Evolutionary conservation across 2,797 vertebrate genomes (phyloP), one percentile per base, ranked within the genome.

Genomic region (Cheirogaleus major): DNA sequence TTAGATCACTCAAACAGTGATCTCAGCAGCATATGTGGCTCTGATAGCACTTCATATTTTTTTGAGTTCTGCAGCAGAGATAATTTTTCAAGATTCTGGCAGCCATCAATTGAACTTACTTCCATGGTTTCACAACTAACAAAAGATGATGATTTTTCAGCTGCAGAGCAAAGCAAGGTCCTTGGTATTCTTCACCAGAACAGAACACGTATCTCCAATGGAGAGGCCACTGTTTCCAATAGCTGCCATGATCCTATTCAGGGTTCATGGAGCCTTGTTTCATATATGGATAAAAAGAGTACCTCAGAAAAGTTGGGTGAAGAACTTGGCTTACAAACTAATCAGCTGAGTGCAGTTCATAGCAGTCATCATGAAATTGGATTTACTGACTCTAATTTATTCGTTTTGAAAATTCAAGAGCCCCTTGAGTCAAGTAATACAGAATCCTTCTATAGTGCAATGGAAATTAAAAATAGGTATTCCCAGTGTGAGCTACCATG

Each of bases 31-130:
- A 95, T 97, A 79, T 85, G 35, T 83, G 75, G 67, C 79, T 94
- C 83, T 94, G 97, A 95, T n/a, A 97, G 93, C 83, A 97, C 48
- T 94, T 97, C 96, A 81, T 92, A 15, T 52, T 93, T 73, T 96
- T 79, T 95, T 94, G 96, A 97, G 38, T 96, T 96, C 48, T 70
- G 72, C 95, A 73, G 48, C 57, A 94, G 50, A 89, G 93, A 97
- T 73, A 81, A 89, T 93, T 92, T 97, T 97, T 93, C 92, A 81
- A 96, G 90, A 55, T 95, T 76, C 96, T 99, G 98, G 98, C 98
- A 98, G 32, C 97, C 97, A 9, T 98, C 98, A 18, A 98, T 99
- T 84, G 98, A 98, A 89, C 98, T 99, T 89, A 98, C 97, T 97
- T 98, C 98, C 69, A 97, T 88, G 43, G 91, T 98, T 94, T 95